phyloP scores from a whole-genome alignment of 2,113 vertebrate species.

The Thunnus maccoyii region DNA sequence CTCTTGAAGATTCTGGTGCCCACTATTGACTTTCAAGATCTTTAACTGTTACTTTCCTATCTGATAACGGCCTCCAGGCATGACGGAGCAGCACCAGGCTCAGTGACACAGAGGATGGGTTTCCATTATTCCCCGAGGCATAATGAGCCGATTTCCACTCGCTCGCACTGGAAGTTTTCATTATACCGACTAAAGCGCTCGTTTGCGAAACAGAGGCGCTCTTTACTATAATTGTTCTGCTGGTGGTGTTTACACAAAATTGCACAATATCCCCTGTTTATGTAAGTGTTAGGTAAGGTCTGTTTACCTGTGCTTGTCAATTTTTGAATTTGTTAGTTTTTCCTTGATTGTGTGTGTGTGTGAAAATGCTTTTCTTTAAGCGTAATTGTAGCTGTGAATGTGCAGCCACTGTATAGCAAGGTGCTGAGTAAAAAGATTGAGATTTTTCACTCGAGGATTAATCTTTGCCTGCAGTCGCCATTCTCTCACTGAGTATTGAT shows the following conservation, averaged over 20 bases:
- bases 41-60: constrained; percentile 51
- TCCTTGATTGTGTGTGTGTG: constrained; percentile 14
- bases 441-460: constrained; percentile 69
- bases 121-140: constrained; percentile 68
- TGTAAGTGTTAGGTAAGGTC: constrained; percentile 18
- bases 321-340: constrained; percentile 19
- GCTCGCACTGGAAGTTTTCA: constrained; percentile 70
- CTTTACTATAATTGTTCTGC: constrained; percentile 73
- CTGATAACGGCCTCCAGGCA: constrained; percentile 50
- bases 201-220: constrained; percentile 58
- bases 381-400: constrained; percentile 66
- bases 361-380: constrained; percentile 16
- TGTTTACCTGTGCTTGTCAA: constrained; percentile 54
- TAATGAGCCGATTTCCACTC: constrained; percentile 67
- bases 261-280: constrained; percentile 45
- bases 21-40: constrained; percentile 51
- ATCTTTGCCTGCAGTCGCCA: constrained; percentile 59
- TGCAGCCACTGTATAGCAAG: constrained; percentile 40
- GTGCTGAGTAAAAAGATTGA: constrained; percentile 71
- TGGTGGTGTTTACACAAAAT: constrained; percentile 48
- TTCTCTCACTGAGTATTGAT: constrained; percentile 71
- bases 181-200: constrained; percentile 63
- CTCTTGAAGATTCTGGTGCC: constrained; percentile 5
- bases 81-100: constrained; percentile 37
- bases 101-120: constrained; percentile 55